Base-by-base conservation (phyloP, 53 echinoderm and acorn worm species). In the Astropecten irregularis region DNA sequence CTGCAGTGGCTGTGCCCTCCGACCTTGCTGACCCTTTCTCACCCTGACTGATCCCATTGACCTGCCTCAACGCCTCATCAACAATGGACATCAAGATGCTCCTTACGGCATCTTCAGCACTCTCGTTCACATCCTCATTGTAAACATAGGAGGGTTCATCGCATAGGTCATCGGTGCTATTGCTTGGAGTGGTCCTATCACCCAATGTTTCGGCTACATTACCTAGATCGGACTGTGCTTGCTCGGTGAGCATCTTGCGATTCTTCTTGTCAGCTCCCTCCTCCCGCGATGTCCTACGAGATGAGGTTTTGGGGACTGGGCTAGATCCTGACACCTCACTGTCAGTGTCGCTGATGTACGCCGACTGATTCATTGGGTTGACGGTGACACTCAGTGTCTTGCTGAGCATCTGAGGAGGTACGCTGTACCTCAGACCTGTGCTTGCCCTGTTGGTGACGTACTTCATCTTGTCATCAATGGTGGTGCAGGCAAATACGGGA, bases 131-230 rank as follows among this genome's bases (percentile, higher is more conserved):
- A 49, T 93, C 96, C 69, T 96, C 96, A 59, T 96, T 96, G 83
- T 89, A 96, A 39, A 96, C 91, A 68, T 96, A 96, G 0, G 96
- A 96, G 7, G 86, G 91, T 53, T 95, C 95, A n/a, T 95, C 95
- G n/a, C 87, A 88, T 1, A 91, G 72, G 60, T 96, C 91, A 49
- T 93, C 93, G 2, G 82, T 91, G 76, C 96, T 96, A 14, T 59
- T 61, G 42, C 82, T 88, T 42, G 40, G 70, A 58, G 49, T 66
- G 3, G 47, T 11, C 40, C 63, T 86, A 11, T 67, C 77, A 63
- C 15, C 67, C n/a, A 66, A 39, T 0, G 66, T 16, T 16, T 54
- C 39, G 0, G 74, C 34, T 28, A 73, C 2, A 42, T 66, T 66
- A 16, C 53, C 52, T 1, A 76, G 76, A 49, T 76, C 76, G 1